Conservation (phyloP, 92 coral and sea anemone genomes). For the Palythoa grandiflora region DNA sequence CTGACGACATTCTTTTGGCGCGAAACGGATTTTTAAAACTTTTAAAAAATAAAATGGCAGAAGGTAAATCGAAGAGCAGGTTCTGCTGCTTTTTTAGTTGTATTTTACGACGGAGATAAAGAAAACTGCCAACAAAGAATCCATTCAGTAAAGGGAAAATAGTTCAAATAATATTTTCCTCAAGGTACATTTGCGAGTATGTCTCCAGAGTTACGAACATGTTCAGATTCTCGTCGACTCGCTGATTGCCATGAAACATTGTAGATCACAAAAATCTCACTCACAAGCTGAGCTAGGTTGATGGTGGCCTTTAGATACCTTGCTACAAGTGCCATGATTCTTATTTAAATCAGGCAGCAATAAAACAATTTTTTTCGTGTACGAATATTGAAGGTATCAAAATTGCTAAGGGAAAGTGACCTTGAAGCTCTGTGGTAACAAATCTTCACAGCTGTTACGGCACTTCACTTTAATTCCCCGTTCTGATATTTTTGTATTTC, state of each 20-base stretch:
- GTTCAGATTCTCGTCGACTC: slow-evolving; percentile 17
- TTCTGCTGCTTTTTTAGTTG: neutral
- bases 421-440: slow-evolving; percentile 13
- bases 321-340: slow-evolving; percentile 14
- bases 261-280: slow-evolving; percentile 5
- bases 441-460: neutral
- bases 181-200: slow-evolving; percentile 2
- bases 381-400: slow-evolving; percentile 8
- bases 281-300: neutral
- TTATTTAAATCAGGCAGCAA: neutral
- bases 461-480: too few species aligned
- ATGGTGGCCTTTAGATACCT: slow-evolving; percentile 7
- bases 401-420: neutral
- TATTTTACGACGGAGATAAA: neutral
- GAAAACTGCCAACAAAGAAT: neutral
- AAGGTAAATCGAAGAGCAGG: neutral
- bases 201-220: neutral
- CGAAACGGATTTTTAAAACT: neutral
- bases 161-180: neutral
- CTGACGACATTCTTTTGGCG: slow-evolving; percentile 2
- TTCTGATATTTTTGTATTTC: too few species aligned
- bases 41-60: neutral
- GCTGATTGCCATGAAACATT: neutral
- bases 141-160: neutral
- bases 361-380: neutral